Evolutionary conservation across 2,113 vertebrate genomes (phyloP).

Genomic region (Salvelinus namaycush): DNA sequence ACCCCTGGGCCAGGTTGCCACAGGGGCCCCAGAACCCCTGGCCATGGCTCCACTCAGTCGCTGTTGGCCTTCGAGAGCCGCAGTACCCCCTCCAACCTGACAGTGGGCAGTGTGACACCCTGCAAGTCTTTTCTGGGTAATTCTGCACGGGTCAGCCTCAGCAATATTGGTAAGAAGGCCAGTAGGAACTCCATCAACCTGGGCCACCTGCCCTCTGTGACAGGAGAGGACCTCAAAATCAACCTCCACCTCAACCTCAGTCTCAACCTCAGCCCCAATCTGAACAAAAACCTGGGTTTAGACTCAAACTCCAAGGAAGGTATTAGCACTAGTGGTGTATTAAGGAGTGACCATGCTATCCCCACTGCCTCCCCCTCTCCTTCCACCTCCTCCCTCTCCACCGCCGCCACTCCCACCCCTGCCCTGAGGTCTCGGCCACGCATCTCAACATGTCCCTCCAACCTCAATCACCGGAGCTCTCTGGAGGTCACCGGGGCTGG

Average conservation of each 20-base stretch:
- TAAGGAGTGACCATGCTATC: slow-evolving; percentile 46
- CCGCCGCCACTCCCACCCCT: slow-evolving; percentile 62
- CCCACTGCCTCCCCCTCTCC: slow-evolving; percentile 60
- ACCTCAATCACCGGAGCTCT: slow-evolving; percentile 74
- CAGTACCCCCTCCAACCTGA: slow-evolving; percentile 51
- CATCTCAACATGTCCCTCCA: slow-evolving; percentile 79
- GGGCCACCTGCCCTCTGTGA: slow-evolving; percentile 78
- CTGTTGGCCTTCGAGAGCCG: slow-evolving; percentile 70
- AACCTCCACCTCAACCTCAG: slow-evolving; percentile 77
- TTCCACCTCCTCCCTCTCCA: slow-evolving; percentile 27
- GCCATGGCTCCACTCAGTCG: slow-evolving; percentile 71
- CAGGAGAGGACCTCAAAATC: slow-evolving; percentile 76
- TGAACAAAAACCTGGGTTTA: slow-evolving; percentile 57
- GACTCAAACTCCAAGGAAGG: slow-evolving; percentile 57
- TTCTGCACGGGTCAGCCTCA: slow-evolving; percentile 69
- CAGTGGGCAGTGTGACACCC: slow-evolving; percentile 60
- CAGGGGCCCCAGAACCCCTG: slow-evolving; percentile 51
- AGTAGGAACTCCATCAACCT: slow-evolving; percentile 79
- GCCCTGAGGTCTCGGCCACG: slow-evolving; percentile 73
- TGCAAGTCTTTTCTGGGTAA: slow-evolving; percentile 75
- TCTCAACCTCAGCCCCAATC: slow-evolving; percentile 69
- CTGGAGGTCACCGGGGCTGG: slow-evolving; percentile 66
- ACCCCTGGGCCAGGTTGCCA: slow-evolving; percentile 19
- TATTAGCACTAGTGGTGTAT: slow-evolving; percentile 51
- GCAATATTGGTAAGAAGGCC: slow-evolving; percentile 66